Evolutionary conservation across 2,113 vertebrate genomes (phyloP).

Genomic region (Cheilinus undulatus): DNA sequence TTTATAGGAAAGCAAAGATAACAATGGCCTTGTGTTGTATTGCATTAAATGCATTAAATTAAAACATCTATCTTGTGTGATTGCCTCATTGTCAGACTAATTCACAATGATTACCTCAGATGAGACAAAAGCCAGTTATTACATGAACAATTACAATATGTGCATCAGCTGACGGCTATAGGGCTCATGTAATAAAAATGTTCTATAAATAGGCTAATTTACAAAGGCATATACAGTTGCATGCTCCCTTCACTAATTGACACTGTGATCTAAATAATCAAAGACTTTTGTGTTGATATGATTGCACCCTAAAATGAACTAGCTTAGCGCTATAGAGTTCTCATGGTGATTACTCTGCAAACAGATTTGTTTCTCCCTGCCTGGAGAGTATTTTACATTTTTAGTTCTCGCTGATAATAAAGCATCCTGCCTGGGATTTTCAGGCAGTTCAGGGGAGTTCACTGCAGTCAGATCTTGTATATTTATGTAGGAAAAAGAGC

Average conservation of each 20-base stretch:
- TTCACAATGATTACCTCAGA: not conserved
- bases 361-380: constrained; percentile 30
- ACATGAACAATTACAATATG: not conserved
- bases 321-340: constrained; percentile 18
- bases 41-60: too few species aligned
- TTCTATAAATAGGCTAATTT: constrained; percentile 12
- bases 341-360: constrained; percentile 41
- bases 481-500: constrained; percentile 45
- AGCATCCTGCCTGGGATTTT: constrained; percentile 32
- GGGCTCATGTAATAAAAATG: not conserved
- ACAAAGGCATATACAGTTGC: constrained; percentile 10
- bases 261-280: constrained; percentile 42
- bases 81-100: not conserved
- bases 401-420: constrained; percentile 36
- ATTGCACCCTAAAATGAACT: constrained; percentile 35
- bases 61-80: too few species aligned
- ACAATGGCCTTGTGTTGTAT: not conserved
- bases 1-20: not conserved
- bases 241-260: constrained; percentile 4
- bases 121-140: not conserved
- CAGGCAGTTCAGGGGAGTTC: constrained; percentile 44
- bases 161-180: not conserved
- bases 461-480: constrained; percentile 44
- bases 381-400: constrained; percentile 19
- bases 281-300: constrained; percentile 37